Percentiles rank a stretch among this genome's conserved stretches.
phyloP scores from a whole-genome alignment of 2,113 vertebrate genomes.

The Bettongia penicillata region DNA sequence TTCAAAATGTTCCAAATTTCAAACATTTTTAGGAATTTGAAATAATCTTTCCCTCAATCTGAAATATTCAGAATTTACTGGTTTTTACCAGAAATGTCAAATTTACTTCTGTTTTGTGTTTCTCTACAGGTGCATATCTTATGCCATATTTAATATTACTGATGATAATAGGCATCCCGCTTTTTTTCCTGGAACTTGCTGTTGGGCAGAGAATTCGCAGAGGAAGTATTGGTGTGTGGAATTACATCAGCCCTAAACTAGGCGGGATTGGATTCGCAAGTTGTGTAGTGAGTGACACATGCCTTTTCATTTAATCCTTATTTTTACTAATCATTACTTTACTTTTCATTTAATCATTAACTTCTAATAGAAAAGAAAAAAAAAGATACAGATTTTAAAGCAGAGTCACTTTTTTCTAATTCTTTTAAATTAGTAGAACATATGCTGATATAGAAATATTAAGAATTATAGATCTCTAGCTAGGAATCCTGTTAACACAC shows the following conservation, averaged over 20 bases:
- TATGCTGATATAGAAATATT: neutral
- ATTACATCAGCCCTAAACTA: slow-evolving; percentile 96
- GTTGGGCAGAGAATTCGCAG: slow-evolving; percentile 96
- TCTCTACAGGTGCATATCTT: slow-evolving; percentile 93
- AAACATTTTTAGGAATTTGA: neutral
- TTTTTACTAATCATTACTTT: no score
- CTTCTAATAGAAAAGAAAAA: neutral
- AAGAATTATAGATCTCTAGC: neutral
- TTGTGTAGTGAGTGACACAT: slow-evolving; percentile 91
- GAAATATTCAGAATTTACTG: slow-evolving; percentile 1
- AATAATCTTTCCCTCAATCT: slow-evolving; percentile 24
- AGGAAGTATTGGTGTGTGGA: slow-evolving; percentile 99
- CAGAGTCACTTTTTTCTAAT: neutral
- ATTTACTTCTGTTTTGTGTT: slow-evolving; percentile 59
- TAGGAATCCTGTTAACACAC: neutral
- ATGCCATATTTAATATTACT: slow-evolving; percentile 96
- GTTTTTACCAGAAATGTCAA: slow-evolving; percentile 5
- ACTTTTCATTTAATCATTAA: neutral
- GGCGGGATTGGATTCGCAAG: slow-evolving; percentile 98
- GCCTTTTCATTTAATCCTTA: neutral
- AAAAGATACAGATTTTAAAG: neutral
- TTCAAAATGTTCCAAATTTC: neutral
- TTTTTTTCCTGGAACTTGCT: slow-evolving; percentile 98
- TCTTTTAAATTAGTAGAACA: neutral
- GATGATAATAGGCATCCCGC: slow-evolving; percentile 94